Percentiles rank a stretch among this genome's conserved stretches.
These are phyloP conservation scores for Gallinago undulata DNA, from an alignment of 2,113 vertebrate species.

Conservation along the genomic window DNA sequence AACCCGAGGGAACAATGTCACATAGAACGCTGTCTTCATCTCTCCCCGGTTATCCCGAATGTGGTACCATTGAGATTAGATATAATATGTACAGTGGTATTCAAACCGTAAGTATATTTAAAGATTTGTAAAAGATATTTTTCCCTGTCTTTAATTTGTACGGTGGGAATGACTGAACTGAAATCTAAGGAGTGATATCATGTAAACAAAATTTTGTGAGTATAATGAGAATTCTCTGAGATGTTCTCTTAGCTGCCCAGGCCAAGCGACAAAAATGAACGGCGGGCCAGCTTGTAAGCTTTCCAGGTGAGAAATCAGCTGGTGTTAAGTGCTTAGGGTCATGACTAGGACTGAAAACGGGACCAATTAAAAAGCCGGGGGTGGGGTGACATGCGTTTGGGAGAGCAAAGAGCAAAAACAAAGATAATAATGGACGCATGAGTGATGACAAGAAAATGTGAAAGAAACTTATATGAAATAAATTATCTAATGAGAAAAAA, in stretches of 20 bases:
- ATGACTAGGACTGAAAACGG: neutral
- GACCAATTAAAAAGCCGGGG: neutral
- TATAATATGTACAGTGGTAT: neutral
- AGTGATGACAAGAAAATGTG: neutral
- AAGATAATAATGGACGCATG: neutral
- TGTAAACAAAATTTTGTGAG: neutral
- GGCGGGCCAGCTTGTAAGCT: neutral
- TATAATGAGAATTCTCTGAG: neutral
- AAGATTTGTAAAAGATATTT: neutral
- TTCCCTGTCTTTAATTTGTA: neutral
- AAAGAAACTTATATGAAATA: neutral
- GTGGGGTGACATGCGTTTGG: neutral
- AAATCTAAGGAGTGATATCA: neutral
- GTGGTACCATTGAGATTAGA: conserved; percentile 47
- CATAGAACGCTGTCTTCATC: accelerated
- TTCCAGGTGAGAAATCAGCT: neutral
- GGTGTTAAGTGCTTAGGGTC: neutral
- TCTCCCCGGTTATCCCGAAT: conserved; percentile 56
- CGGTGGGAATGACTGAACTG: neutral
- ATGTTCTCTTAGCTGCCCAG: neutral
- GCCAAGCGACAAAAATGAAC: neutral
- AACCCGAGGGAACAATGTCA: conserved; percentile 69
- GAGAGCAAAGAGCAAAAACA: neutral
- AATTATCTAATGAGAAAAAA: neutral
- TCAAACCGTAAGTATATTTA: conserved; percentile 76